A percentile compares a stretch with the other conserved stretches of the same genome.
phyloP scores from a whole-genome alignment of 2,113 vertebrate species.

The Ceyx cyanopectus region DNA sequence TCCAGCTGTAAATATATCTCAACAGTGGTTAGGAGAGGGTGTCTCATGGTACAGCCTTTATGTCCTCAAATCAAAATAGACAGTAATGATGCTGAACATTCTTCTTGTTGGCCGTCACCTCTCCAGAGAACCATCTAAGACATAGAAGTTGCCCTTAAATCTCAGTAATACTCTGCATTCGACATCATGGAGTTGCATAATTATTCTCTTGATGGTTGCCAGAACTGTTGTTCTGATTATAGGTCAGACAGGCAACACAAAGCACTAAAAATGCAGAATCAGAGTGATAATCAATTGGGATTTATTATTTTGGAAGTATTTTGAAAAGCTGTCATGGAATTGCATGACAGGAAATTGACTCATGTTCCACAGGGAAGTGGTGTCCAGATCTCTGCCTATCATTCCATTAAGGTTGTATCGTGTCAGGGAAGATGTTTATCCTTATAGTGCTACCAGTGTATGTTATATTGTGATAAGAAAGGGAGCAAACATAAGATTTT shows the following conservation, averaged over 20 bases:
- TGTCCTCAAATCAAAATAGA: constrained; percentile 50
- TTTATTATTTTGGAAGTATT: not conserved
- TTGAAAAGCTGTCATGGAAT: not conserved
- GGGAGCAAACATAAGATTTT: not conserved
- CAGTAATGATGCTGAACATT: not conserved
- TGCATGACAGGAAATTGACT: not conserved
- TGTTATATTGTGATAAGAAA: not conserved
- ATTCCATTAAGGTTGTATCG: not conserved
- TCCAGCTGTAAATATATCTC: constrained; percentile 73
- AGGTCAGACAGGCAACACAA: not conserved
- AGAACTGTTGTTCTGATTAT: not conserved
- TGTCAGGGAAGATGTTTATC: not conserved
- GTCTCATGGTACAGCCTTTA: constrained; percentile 21
- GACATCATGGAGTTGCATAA: not conserved
- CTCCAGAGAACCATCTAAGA: not conserved
- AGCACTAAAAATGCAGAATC: not conserved
- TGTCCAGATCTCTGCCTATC: not conserved
- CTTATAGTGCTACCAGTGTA: not conserved
- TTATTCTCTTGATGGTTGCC: not conserved
- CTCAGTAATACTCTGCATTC: not conserved
- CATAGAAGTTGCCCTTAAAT: not conserved
- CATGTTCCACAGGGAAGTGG: not conserved
- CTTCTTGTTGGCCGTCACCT: not conserved
- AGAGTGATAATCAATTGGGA: not conserved
- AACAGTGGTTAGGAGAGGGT: constrained; percentile 60